phyloP scores from a whole-genome alignment of 1,140 invertebrate species.

The Brachionus koreanus region DNA sequence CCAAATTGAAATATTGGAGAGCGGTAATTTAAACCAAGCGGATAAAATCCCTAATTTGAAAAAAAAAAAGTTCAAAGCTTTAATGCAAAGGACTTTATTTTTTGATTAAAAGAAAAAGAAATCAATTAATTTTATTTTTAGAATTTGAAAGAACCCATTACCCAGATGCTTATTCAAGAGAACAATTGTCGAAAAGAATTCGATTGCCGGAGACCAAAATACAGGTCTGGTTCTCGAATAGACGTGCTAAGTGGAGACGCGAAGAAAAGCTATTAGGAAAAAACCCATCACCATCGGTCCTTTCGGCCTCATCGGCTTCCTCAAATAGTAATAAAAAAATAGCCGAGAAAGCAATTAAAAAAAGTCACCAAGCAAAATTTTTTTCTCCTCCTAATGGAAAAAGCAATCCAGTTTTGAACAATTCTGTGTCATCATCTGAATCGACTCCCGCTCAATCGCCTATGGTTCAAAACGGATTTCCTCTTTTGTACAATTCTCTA shows the following conservation, averaged over 20 bases:
- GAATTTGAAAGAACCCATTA: slow-evolving; percentile 99
- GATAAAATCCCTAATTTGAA: neutral
- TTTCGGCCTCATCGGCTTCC: neutral
- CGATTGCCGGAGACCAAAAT: slow-evolving; percentile 97
- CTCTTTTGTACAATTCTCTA: neutral
- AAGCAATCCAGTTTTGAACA: neutral
- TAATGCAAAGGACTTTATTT: neutral
- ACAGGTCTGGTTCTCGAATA: slow-evolving; percentile 98
- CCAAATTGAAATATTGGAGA: slow-evolving; percentile 97
- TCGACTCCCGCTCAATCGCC: neutral
- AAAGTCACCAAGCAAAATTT: neutral
- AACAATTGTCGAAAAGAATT: slow-evolving; percentile 93
- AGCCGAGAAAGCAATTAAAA: neutral
- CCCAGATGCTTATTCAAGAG: slow-evolving; percentile 95
- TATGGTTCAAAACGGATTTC: neutral
- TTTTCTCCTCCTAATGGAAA: neutral
- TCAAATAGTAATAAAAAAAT: neutral
- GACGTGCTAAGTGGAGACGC: slow-evolving; percentile 92
- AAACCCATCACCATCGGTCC: slow-evolving; percentile 44
- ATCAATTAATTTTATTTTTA: slow-evolving; percentile 47
- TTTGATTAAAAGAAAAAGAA: neutral
- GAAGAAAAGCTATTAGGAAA: slow-evolving; percentile 93
- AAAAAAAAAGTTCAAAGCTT: neutral
- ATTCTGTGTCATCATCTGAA: neutral
- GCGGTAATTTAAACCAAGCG: slow-evolving; percentile 68